Conservation (phyloP, 2,888 invertebrate genomes). For the Drosophila emarginata region DNA sequence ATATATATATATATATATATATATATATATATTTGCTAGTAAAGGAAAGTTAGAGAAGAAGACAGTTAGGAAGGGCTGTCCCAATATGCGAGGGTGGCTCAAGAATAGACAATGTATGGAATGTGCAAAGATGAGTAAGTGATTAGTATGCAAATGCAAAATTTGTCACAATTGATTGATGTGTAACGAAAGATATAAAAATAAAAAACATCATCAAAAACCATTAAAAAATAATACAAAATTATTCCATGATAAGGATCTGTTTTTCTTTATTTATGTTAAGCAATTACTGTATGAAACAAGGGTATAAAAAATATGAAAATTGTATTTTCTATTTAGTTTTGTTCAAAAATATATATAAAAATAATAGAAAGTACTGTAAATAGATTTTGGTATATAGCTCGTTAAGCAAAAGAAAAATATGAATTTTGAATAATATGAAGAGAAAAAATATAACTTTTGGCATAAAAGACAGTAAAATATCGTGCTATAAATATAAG, state of each 20-base stretch:
- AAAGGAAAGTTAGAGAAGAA: not conserved
- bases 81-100: constrained; percentile 1
- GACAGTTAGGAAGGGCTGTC: not conserved
- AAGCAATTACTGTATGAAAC: not conserved
- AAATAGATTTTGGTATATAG: too few relatives aligned
- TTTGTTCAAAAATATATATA: too few relatives aligned
- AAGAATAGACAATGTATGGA: not conserved
- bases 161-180: constrained; percentile 9
- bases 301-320: too few relatives aligned
- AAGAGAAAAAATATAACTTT: too few relatives aligned
- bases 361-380: too few relatives aligned
- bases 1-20: not conserved
- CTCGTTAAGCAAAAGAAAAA: too few relatives aligned
- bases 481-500: too few relatives aligned
- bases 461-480: too few relatives aligned
- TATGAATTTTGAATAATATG: too few relatives aligned
- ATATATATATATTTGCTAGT: not conserved
- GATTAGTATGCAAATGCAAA: constrained; percentile 9
- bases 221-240: not conserved
- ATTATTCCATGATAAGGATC: not conserved
- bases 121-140: not conserved
- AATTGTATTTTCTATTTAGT: too few relatives aligned
- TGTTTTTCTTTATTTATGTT: not conserved
- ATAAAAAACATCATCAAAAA: not conserved
- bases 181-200: not conserved